These are phyloP conservation scores for Melipona bicolor DNA, from an alignment of 2,888 invertebrate genomes.

Conservation along the genomic window DNA sequence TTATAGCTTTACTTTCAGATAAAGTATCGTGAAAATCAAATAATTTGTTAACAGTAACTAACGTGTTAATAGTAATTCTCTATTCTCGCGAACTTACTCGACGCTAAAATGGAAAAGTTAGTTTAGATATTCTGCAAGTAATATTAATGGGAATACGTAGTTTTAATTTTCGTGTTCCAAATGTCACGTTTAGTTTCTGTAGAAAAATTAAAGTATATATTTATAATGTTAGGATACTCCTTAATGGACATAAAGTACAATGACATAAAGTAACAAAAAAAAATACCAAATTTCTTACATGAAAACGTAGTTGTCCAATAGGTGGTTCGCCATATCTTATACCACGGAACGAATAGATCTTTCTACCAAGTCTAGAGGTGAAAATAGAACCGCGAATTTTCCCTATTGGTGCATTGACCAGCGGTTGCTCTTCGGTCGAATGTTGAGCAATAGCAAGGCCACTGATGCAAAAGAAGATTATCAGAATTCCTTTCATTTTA, in stretches of 20 bases:
- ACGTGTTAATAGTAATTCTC: not conserved
- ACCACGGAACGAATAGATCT: constrained; percentile 72
- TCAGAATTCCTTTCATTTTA: constrained; percentile 17
- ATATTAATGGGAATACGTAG: not conserved
- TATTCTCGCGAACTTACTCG: not conserved
- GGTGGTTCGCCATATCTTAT: constrained; percentile 73
- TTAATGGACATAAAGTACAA: too few relatives aligned
- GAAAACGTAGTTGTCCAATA: constrained; percentile 66
- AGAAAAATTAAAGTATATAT: too few relatives aligned
- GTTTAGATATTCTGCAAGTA: not conserved
- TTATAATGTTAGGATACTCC: too few relatives aligned
- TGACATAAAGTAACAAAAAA: not conserved
- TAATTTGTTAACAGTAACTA: not conserved
- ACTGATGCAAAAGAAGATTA: not conserved
- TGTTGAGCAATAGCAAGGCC: not conserved
- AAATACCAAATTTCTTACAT: constrained; percentile 48
- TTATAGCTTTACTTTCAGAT: not conserved
- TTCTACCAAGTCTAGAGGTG: constrained; percentile 62
- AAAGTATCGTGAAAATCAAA: not conserved
- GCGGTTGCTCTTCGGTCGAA: constrained; percentile 1
- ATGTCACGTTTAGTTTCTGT: not conserved
- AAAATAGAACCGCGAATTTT: constrained; percentile 65
- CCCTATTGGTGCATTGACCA: constrained; percentile 62
- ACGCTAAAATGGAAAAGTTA: not conserved
- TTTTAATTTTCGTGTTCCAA: not conserved